These are phyloP conservation scores for Medauroidea extradentata DNA, from an alignment of 1,140 invertebrate genomes.

Conservation along the genomic window DNA sequence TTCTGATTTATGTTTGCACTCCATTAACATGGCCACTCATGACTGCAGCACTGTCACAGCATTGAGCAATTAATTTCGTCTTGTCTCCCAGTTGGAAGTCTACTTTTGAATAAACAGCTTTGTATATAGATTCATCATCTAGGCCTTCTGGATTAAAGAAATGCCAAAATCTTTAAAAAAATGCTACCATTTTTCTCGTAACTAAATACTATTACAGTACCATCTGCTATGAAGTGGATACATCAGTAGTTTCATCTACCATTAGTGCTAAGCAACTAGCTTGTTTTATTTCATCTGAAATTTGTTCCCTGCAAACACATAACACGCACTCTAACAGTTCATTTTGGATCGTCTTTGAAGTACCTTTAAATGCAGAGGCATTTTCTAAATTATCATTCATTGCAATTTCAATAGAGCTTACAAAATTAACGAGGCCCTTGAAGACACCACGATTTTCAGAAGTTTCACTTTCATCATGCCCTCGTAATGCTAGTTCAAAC, in stretches of 20 bases:
- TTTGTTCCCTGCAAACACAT: constrained; percentile 28
- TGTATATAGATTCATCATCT: constrained; percentile 19
- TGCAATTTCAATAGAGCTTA: constrained; percentile 21
- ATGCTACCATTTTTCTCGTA: constrained; percentile 22
- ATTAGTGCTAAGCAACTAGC: constrained; percentile 30
- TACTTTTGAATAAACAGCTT: constrained; percentile 25
- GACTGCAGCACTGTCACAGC: constrained; percentile 33
- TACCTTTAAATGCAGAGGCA: constrained; percentile 30
- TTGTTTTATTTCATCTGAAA: constrained; percentile 31
- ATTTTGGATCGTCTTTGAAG: constrained; percentile 35
- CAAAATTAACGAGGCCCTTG: constrained; percentile 26
- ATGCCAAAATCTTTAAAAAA: constrained; percentile 30
- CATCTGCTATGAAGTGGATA: constrained; percentile 27
- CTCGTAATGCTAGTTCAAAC: constrained; percentile 29
- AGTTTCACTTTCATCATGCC: constrained; percentile 26
- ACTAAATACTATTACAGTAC: constrained; percentile 31
- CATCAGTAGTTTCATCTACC: constrained; percentile 34
- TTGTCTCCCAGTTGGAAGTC: constrained; percentile 24
- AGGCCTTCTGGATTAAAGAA: constrained; percentile 25
- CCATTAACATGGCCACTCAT: constrained; percentile 31
- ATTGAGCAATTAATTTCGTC: constrained; percentile 36
- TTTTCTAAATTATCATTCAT: constrained; percentile 30
- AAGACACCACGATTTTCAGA: constrained; percentile 20
- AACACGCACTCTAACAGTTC: constrained; percentile 43
- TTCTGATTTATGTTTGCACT: constrained; percentile 30